Conservation (phyloP, 2,797 vertebrate species). For the Protonibea diacanthus region DNA sequence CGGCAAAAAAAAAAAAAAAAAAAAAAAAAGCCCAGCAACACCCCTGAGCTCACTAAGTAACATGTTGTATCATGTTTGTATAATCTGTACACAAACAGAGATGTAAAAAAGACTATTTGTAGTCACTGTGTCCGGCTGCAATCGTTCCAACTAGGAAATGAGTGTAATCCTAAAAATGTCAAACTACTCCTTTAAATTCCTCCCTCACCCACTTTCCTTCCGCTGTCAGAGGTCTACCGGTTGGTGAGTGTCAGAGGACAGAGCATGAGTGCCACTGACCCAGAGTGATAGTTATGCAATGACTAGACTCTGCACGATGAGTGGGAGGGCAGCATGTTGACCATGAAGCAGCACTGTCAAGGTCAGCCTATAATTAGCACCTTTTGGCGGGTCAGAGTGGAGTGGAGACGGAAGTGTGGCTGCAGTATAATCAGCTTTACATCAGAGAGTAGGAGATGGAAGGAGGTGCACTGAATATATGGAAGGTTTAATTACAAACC, state of each 20-base stretch:
- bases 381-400: conserved; percentile 59
- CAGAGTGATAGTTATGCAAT: conserved; percentile 59
- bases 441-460: conserved; percentile 48
- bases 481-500: conserved; percentile 43
- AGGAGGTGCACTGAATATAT: conserved; percentile 29
- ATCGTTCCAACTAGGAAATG: neutral
- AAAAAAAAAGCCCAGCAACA: too few relatives aligned
- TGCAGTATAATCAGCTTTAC: conserved; percentile 63
- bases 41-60: neutral
- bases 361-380: conserved; percentile 74
- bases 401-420: conserved; percentile 52
- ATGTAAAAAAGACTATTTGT: neutral
- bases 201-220: conserved; percentile 16
- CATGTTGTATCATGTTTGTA: neutral
- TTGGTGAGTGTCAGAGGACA: conserved; percentile 37
- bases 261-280: conserved; percentile 56
- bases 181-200: conserved; percentile 3
- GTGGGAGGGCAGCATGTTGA: conserved; percentile 61
- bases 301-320: conserved; percentile 44
- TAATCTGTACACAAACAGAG: neutral
- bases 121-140: neutral
- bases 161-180: neutral
- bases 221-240: conserved; percentile 1
- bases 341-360: conserved; percentile 48
- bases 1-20: too few relatives aligned